Evolutionary conservation across 92 coral and sea anemone species (phyloP).

Genomic region (Blastomussa wellsi): DNA sequence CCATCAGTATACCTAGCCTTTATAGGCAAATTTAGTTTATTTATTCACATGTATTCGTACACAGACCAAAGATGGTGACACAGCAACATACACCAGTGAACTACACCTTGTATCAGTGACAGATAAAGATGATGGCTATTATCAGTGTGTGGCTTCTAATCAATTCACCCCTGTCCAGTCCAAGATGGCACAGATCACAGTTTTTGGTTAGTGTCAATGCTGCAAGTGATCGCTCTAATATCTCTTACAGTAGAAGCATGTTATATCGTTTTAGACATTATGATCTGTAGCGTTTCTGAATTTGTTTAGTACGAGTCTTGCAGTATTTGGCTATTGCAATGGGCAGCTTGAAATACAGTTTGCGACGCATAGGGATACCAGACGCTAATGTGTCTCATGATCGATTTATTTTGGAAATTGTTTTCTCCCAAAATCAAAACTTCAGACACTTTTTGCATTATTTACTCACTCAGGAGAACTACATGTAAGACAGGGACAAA

Average conservation of each 20-base stretch:
- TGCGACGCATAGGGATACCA: no score
- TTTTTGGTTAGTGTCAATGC: slow-evolving; percentile 59
- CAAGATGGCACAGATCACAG: slow-evolving; percentile 64
- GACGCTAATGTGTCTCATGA: no score
- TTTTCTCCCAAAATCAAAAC: no score
- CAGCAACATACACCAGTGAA: slow-evolving; percentile 62
- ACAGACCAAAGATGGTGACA: slow-evolving; percentile 55
- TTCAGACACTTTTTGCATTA: no score
- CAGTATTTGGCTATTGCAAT: no score
- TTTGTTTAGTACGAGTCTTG: no score
- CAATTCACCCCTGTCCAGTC: slow-evolving; percentile 62
- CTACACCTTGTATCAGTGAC: slow-evolving; percentile 49
- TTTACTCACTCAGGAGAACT: no score
- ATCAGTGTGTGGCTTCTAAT: slow-evolving; percentile 74
- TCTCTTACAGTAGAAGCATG: not conserved
- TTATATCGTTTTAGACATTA: no score
- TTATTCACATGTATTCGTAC: not conserved
- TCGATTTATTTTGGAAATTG: no score
- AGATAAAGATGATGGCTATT: slow-evolving; percentile 62
- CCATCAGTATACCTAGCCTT: not conserved
- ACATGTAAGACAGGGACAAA: no score
- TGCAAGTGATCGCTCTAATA: not conserved
- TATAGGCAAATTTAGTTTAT: not conserved
- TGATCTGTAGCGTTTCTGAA: no score
- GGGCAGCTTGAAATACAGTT: no score